Evolutionary conservation across 2,113 vertebrate genomes (phyloP).

Genomic region (Petromus typicus): DNA sequence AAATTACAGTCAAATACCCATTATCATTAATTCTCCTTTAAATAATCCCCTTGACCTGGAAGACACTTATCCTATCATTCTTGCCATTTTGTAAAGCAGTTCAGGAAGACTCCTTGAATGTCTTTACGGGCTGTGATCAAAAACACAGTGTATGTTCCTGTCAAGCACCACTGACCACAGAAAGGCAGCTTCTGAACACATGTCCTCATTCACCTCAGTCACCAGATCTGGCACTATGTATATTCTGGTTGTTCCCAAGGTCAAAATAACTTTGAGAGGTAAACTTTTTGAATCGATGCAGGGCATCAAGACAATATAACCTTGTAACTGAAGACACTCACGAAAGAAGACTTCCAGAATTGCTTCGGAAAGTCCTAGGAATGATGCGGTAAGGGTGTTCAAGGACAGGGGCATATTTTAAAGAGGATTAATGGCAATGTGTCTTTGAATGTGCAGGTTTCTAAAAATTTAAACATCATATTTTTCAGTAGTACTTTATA

Average conservation of each 20-base stretch:
- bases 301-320: not conserved
- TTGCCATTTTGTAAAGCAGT: not conserved
- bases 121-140: not conserved
- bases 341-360: not conserved
- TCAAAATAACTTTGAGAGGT: not conserved
- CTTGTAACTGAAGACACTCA: not conserved
- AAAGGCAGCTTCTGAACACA: not conserved
- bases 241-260: not conserved
- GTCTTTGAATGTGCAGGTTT: not conserved
- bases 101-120: not conserved
- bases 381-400: not conserved
- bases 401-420: not conserved
- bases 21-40: not conserved
- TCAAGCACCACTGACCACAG: not conserved
- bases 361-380: not conserved
- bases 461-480: not conserved
- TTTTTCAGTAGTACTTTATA: not conserved
- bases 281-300: not conserved
- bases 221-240: not conserved
- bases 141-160: not conserved
- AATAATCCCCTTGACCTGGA: not conserved
- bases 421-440: not conserved
- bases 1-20: not conserved
- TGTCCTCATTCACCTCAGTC: not conserved
- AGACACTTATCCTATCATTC: not conserved